phyloP scores from a whole-genome alignment of 1,140 invertebrate genomes.

The Sycobia sp. region DNA sequence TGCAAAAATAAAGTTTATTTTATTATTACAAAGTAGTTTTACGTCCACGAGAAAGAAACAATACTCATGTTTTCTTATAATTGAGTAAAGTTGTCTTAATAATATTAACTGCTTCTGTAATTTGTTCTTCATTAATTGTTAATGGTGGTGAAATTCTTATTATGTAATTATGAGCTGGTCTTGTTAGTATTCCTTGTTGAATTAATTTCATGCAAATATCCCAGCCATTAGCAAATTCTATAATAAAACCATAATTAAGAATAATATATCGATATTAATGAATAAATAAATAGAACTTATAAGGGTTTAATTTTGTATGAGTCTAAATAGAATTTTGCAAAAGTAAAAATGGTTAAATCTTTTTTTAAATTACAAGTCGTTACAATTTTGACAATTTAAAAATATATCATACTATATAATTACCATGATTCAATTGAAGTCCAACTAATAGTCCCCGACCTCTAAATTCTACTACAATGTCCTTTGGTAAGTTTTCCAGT shows the following conservation, averaged over 20 bases:
- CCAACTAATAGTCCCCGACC: slow-evolving; percentile 80
- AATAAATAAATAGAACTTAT: no score
- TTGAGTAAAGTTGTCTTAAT: slow-evolving; percentile 54
- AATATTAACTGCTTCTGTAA: slow-evolving; percentile 68
- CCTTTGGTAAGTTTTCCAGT: slow-evolving; percentile 67
- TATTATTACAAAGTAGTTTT: no score
- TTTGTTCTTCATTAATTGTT: slow-evolving; percentile 68
- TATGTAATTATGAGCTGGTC: slow-evolving; percentile 79
- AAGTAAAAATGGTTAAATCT: no score
- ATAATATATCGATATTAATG: no score
- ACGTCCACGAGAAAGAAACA: no score
- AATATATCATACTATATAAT: no score
- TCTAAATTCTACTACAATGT: slow-evolving; percentile 70
- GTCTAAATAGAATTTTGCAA: no score
- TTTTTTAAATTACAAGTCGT: no score
- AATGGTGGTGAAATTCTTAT: slow-evolving; percentile 78
- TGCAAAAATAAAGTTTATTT: no score
- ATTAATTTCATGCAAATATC: slow-evolving; percentile 71
- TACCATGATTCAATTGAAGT: slow-evolving; percentile 74
- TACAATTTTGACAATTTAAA: no score
- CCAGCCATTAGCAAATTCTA: slow-evolving; percentile 72
- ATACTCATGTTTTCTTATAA: slow-evolving; percentile 16
- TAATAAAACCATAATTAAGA: slow-evolving; percentile 33
- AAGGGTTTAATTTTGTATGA: no score
- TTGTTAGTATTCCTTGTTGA: slow-evolving; percentile 74